These are phyloP conservation scores for Gari tellinella DNA, from an alignment of 2,888 invertebrate genomes.

Conservation along the genomic window DNA sequence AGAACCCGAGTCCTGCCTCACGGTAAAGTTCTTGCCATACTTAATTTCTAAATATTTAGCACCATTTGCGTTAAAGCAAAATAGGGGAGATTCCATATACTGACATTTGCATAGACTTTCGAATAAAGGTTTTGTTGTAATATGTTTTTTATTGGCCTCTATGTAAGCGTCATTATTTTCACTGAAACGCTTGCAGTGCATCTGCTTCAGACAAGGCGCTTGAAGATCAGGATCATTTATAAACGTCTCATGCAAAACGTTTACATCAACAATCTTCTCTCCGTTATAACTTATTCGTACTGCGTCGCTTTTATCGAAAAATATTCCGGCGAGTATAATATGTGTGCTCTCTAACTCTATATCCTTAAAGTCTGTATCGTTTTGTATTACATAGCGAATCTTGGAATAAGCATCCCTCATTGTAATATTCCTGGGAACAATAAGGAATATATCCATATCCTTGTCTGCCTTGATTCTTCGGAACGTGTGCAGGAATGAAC, in stretches of 20 bases:
- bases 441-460: conserved; percentile 18
- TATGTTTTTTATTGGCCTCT: neutral
- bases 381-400: neutral
- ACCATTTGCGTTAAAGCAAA: conserved; percentile 2
- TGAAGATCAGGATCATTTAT: conserved; percentile 14
- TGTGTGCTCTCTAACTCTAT: conserved; percentile 4
- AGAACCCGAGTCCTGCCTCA: neutral
- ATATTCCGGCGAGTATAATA: conserved; percentile 1
- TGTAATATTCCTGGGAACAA: conserved; percentile 13
- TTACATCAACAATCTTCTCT: conserved; percentile 7
- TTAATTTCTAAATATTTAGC: conserved; percentile 7
- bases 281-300: conserved; percentile 8
- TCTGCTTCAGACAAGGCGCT: conserved; percentile 14
- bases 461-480: conserved; percentile 7
- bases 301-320: conserved; percentile 7
- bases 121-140: conserved; percentile 4
- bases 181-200: neutral
- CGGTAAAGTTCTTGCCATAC: conserved; percentile 11
- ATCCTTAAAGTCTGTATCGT: neutral
- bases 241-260: conserved; percentile 18
- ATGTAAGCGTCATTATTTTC: neutral
- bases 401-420: conserved; percentile 5
- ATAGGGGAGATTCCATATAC: conserved; percentile 7
- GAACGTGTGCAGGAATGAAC: conserved; percentile 8
- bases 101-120: conserved; percentile 9